Conservation (phyloP, 1,140 invertebrate species). For the Diploscapter pachys region DNA sequence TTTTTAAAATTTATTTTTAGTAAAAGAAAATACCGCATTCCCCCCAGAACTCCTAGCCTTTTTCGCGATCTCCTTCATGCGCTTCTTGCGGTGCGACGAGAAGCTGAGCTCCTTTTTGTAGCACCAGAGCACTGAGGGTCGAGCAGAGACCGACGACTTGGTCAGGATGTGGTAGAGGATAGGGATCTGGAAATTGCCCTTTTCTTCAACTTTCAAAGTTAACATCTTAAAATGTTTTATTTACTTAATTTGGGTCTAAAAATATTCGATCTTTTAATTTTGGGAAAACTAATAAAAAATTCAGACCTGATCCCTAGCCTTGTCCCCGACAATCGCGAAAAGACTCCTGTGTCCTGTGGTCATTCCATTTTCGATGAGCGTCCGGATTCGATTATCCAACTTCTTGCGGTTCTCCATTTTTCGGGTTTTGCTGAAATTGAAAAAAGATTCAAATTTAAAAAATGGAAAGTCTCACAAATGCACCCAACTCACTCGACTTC, state of each 20-base stretch:
- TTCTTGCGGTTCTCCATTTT: conserved; percentile 69
- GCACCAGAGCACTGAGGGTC: conserved; percentile 91
- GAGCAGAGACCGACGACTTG: conserved; percentile 83
- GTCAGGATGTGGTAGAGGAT: conserved; percentile 94
- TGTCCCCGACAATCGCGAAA: conserved; percentile 92
- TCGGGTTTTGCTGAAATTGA: too few species aligned
- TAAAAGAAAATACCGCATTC: too few species aligned
- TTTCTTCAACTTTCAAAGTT: not conserved
- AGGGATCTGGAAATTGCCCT: conserved; percentile 70
- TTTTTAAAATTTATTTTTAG: too few species aligned
- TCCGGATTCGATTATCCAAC: conserved; percentile 89
- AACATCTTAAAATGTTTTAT: not conserved
- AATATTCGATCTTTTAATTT: too few species aligned
- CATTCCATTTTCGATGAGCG: conserved; percentile 95
- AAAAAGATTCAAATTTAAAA: too few species aligned
- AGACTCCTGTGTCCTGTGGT: conserved; percentile 78
- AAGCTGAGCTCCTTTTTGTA: conserved; percentile 95
- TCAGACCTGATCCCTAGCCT: conserved; percentile 85
- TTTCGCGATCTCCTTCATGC: conserved; percentile 78
- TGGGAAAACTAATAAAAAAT: not conserved
- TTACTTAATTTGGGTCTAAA: too few species aligned
- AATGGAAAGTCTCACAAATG: too few species aligned
- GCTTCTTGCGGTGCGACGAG: conserved; percentile 86
- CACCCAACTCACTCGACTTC: too few species aligned
- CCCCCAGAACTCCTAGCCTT: conserved; percentile 68